Evolutionary conservation across 2,797 vertebrate species (phyloP), one percentile per base, ranked within the genome.

Genomic region (Cirrhinus mrigala): DNA sequence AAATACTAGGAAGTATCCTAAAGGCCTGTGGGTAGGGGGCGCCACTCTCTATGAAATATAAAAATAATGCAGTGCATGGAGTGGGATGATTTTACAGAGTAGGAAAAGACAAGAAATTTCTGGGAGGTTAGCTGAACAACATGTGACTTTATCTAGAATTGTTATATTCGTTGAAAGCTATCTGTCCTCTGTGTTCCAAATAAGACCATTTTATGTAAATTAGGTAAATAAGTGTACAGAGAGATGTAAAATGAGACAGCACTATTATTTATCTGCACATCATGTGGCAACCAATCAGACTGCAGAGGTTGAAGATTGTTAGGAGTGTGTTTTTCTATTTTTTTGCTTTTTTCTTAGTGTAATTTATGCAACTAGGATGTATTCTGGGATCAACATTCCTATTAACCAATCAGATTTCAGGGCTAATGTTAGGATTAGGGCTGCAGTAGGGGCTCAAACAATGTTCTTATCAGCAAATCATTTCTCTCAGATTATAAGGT

Each of bases 341-440:
- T 76, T 40, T 56, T 80, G 6, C 6, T 22, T 66, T 10, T 64
- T 79, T n/a, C 24, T 48, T 66, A 8, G 44, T 66, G 44, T 62
- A 56, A 37, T 76, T 76, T 20, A 22, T 27, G 3, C 20, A 56
- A 56, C 29, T 77, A 24, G 52, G 3, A n/a, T 37, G 20, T 33
- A 4, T 62, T 46, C 58, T 12, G n/a, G n/a, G 46, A 80, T 54
- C 62, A 80, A 52, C 24, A 52, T 48, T 68, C 18, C 46, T 50
- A 37, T 68, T 18, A 68, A 64, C 62, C 79, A 68, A 54, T 80
- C 46, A 52, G 62, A 52, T 16, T 78, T 62, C 15, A 46, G 9
- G 15, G 62, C 27, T 68, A 18, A 80, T n/a, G 20, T 52, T 69
- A 68, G 79, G 79, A 69, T 69, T 80, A 80, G 16, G 60, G 44